Base-by-base conservation (phyloP, 2,797 vertebrate genomes). In the Muscicapa striata region DNA sequence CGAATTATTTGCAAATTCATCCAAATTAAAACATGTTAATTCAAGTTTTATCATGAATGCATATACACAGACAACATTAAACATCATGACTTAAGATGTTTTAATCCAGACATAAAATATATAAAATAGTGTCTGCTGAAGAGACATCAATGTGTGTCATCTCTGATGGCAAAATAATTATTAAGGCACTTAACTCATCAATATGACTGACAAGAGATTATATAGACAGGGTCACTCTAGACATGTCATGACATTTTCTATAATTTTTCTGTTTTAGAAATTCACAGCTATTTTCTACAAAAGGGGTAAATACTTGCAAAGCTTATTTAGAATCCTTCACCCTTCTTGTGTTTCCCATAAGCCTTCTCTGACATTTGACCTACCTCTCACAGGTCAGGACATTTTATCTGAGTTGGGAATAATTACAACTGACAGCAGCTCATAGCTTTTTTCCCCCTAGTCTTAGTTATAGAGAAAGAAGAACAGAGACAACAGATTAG, bases 351-450 rank as follows among this genome's bases (percentile, higher is more conserved):
- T 91, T 95, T 93, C 87, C 63, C 87, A 79, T 84, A 93, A 94
- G 83, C 91, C 57, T 94, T 90, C 63, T 78, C 54, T 94, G 93
- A 93, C 89, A 93, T 79, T 94, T 94, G 94, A 83, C 95, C 89
- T 96, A 62, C 52, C 52, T 75, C 57, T 95, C 40, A 72, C 63
- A 84, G 90, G 77, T 96, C 91, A 94, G 81, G 84, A 91, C 85
- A 72, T 79, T 92, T 97, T 95, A 91, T 70, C 80, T 93, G 79
- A 94, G 72, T 46, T 87, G 59, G 58, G 43, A 41, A 63, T 93
- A 84, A 95, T 95, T 91, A 92, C 58, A 74, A 59, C 30, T 93
- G 87, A 93, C 79, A 95, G 72, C 51, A 89, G 77, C 86, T 93
- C 72, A 48, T 85, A 73, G 74, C 4, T 63, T 84, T 83, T 77